Conservation (phyloP, 2,888 invertebrate genomes). For the Embidobia sp. region DNA sequence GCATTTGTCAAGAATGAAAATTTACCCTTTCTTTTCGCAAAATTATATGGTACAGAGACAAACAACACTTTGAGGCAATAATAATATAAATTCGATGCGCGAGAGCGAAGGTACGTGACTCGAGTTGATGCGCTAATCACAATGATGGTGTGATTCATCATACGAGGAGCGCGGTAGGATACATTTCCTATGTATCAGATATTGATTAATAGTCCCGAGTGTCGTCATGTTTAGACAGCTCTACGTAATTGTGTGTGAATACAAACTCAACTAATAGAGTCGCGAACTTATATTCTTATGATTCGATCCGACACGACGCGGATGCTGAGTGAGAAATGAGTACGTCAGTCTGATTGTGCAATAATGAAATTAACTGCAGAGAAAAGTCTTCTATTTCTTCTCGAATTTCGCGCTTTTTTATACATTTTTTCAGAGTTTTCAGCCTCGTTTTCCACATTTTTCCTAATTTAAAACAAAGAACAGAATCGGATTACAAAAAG, state of each 20-base stretch:
- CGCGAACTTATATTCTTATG: constrained; percentile 21
- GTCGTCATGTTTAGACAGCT: constrained; percentile 39
- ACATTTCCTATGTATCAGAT: constrained; percentile 44
- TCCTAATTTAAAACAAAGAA: no score
- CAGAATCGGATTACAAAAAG: no score
- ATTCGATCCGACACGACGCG: constrained; percentile 26
- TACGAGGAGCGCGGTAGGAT: constrained; percentile 19
- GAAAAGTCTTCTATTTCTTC: no score
- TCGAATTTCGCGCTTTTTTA: no score
- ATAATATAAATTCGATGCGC: constrained; percentile 20
- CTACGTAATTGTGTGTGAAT: constrained; percentile 44
- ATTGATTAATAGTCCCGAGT: constrained; percentile 51
- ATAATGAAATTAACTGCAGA: no score
- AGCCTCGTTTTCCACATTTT: no score
- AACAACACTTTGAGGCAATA: constrained; percentile 3
- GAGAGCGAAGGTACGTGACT: constrained; percentile 23
- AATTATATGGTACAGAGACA: no score
- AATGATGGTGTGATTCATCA: constrained; percentile 31
- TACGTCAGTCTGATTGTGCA: constrained; percentile 7
- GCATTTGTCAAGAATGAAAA: no score
- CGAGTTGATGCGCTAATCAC: constrained; percentile 28
- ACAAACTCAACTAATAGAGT: constrained; percentile 45
- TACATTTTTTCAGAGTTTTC: no score
- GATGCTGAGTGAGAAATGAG: constrained; percentile 25
- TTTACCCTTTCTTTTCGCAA: no score